A percentile compares a stretch with the other conserved stretches of the same genome.
phyloP scores from a whole-genome alignment of 1,140 invertebrate species.

The Solenopsis invicta region DNA sequence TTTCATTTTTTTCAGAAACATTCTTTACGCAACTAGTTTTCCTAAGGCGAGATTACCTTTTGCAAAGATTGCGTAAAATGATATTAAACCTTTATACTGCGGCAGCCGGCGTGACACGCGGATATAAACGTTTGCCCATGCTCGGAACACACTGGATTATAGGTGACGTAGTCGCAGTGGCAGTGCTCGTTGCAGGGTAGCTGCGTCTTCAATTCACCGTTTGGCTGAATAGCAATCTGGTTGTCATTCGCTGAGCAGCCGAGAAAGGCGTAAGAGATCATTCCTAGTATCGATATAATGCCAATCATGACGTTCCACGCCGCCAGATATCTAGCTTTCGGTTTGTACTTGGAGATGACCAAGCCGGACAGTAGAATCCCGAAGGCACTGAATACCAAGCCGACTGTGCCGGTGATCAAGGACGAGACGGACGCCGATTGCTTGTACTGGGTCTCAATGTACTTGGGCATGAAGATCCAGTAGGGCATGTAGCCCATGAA shows the following conservation, averaged over 20 bases:
- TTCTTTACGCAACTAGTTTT: background rate
- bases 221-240: slow-evolving; percentile 85
- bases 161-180: slow-evolving; percentile 90
- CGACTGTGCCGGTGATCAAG: slow-evolving; percentile 90
- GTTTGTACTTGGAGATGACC: slow-evolving; percentile 91
- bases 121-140: slow-evolving; percentile 90
- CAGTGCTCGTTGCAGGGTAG: slow-evolving; percentile 89
- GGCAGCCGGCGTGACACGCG: slow-evolving; percentile 91
- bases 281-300: slow-evolving; percentile 89
- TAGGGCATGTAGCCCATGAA: slow-evolving; percentile 92
- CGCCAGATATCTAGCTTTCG: slow-evolving; percentile 90
- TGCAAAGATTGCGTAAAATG: background rate
- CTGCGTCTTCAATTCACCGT: slow-evolving; percentile 85
- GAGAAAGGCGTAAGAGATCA: slow-evolving; percentile 90
- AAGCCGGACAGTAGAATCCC: slow-evolving; percentile 91
- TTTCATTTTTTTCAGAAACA: background rate
- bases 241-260: slow-evolving; percentile 90
- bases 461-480: slow-evolving; percentile 93
- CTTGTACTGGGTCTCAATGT: slow-evolving; percentile 92
- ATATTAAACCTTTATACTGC: slow-evolving; percentile 79
- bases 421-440: slow-evolving; percentile 91
- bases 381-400: slow-evolving; percentile 91
- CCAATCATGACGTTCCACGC: slow-evolving; percentile 92
- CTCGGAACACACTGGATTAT: slow-evolving; percentile 90
- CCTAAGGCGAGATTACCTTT: background rate